Evolutionary conservation across 2,797 vertebrate genomes (phyloP).

Genomic region (Dermochelys coriacea): DNA sequence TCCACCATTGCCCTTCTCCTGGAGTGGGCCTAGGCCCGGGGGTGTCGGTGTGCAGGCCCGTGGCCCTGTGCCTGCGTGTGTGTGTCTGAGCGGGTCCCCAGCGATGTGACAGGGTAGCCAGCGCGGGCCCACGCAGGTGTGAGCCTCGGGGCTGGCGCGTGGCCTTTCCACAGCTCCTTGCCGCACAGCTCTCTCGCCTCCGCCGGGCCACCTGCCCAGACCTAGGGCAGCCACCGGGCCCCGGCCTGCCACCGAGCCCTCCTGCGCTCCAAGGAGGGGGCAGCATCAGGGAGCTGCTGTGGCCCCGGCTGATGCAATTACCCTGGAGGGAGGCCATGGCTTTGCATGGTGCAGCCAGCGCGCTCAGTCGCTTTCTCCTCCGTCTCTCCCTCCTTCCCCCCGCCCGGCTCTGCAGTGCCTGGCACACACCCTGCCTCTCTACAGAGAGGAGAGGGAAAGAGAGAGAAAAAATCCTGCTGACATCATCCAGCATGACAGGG

Average conservation of each 20-base stretch:
- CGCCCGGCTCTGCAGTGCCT: slow-evolving; percentile 76
- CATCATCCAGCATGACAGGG: slow-evolving; percentile 82
- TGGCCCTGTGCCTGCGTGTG: not conserved
- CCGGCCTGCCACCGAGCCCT: too few relatives aligned
- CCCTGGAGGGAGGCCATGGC: not conserved
- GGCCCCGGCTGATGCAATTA: not conserved
- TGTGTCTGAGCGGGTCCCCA: not conserved
- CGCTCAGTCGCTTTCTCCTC: too few relatives aligned
- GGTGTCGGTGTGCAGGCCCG: not conserved
- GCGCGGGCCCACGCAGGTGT: not conserved
- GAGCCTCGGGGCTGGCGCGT: too few relatives aligned
- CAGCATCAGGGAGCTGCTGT: not conserved
- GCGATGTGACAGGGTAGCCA: too few relatives aligned
- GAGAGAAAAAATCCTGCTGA: slow-evolving; percentile 81
- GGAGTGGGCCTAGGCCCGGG: not conserved
- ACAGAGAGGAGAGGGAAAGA: slow-evolving; percentile 73
- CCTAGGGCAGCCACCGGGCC: not conserved
- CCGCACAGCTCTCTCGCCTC: not conserved
- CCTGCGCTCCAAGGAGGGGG: not conserved
- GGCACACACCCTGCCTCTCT: not conserved
- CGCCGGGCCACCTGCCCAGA: too few relatives aligned
- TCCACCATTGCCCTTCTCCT: too few relatives aligned
- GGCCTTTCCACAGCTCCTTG: not conserved
- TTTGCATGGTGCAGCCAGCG: not conserved
- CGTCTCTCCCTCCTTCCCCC: not conserved